These are phyloP conservation scores for Geopemphigus sp. DNA, from an alignment of 1,140 invertebrate species.

Conservation along the genomic window DNA sequence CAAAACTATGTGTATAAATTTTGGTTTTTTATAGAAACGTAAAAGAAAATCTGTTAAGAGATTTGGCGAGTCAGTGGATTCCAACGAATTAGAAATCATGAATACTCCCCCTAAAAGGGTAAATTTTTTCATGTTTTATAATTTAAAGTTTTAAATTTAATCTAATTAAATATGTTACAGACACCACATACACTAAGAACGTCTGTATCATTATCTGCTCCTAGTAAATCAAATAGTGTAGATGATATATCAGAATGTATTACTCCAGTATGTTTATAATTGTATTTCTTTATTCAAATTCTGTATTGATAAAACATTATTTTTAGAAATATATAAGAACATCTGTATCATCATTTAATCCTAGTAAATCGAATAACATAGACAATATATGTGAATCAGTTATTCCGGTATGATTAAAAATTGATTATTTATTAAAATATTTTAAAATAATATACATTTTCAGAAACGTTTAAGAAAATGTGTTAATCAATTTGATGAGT, in stretches of 20 bases:
- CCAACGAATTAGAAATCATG: not conserved
- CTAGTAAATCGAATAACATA: not conserved
- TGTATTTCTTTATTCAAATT: not conserved
- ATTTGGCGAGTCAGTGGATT: not conserved
- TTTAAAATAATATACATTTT: not conserved
- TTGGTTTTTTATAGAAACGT: not conserved
- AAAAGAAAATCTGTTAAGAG: not conserved
- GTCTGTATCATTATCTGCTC: not conserved
- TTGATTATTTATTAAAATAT: not conserved
- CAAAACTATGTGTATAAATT: not conserved
- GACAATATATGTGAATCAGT: too few relatives aligned
- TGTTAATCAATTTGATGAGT: not conserved
- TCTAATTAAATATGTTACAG: not conserved
- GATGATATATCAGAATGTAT: not conserved
- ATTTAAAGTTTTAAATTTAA: not conserved
- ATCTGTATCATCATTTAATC: too few relatives aligned
- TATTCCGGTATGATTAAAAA: not conserved
- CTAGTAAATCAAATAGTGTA: not conserved
- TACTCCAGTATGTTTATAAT: not conserved
- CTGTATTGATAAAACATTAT: too few relatives aligned
- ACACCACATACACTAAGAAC: not conserved
- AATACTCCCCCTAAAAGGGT: not conserved
- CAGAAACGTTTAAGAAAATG: conserved; percentile 3
- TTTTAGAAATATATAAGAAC: too few relatives aligned
- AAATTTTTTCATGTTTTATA: not conserved